Conservation (phyloP, 2,797 vertebrate genomes). For the Pygocentrus nattereri region DNA sequence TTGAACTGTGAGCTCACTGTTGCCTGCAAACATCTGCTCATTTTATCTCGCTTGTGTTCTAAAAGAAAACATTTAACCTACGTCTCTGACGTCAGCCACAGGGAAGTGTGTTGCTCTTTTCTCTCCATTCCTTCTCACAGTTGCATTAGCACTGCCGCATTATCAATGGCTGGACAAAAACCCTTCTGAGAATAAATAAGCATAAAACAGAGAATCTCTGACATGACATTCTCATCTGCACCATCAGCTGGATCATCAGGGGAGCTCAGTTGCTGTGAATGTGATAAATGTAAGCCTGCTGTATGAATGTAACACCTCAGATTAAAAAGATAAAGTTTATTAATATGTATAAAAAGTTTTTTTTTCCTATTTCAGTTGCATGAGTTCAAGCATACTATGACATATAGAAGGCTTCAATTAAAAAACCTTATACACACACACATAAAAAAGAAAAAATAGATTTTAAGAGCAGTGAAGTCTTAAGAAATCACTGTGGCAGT, state of each 20-base stretch:
- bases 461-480: no score
- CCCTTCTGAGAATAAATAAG: background rate
- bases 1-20: no score
- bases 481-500: background rate
- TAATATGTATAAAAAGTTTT: background rate
- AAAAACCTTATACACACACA: conserved; percentile 5
- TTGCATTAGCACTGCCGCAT: background rate
- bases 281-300: background rate
- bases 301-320: background rate
- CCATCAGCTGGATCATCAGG: background rate
- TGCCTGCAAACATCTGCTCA: no score
- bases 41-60: no score
- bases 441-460: conserved; percentile 10
- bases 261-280: background rate
- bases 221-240: no score
- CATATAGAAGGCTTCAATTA: background rate
- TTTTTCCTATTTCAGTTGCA: background rate
- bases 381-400: background rate
- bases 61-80: no score
- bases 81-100: background rate
- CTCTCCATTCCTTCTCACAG: background rate
- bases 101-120: background rate
- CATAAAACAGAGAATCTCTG: background rate
- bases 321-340: background rate
- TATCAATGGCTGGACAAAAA: background rate